Conservation (phyloP, 2,888 invertebrate species). For the Andrena marginata region DNA sequence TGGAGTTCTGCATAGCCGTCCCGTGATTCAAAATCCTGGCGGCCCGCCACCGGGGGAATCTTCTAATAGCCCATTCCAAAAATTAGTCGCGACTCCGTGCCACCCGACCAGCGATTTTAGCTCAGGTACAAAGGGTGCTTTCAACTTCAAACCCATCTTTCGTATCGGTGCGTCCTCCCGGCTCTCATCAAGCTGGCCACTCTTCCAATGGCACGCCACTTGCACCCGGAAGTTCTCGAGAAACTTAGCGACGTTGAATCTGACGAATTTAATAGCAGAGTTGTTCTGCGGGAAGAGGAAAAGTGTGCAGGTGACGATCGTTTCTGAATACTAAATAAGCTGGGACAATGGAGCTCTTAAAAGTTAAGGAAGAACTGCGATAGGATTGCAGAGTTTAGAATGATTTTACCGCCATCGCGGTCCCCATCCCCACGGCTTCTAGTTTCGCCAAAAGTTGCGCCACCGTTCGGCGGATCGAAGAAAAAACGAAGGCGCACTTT, state of each 20-base stretch:
- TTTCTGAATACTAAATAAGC: no score
- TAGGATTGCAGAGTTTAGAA: no score
- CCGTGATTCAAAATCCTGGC: slow-evolving; percentile 58
- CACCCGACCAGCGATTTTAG: slow-evolving; percentile 31
- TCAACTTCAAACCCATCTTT: slow-evolving; percentile 8
- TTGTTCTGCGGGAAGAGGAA: no score
- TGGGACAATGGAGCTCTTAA: no score
- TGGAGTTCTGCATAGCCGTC: slow-evolving; percentile 49
- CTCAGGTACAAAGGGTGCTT: slow-evolving; percentile 22
- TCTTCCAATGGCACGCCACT: background rate
- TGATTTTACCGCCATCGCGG: no score
- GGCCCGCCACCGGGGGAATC: slow-evolving; percentile 43
- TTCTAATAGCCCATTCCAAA: slow-evolving; percentile 50
- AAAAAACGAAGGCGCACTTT: slow-evolving; percentile 40
- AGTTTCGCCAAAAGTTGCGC: slow-evolving; percentile 3
- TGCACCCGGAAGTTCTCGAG: slow-evolving; percentile 4
- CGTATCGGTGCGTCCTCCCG: background rate
- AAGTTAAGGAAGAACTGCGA: no score
- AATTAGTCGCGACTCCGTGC: slow-evolving; percentile 31
- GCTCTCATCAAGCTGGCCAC: background rate
- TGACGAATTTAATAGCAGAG: no score
- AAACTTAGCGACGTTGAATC: no score
- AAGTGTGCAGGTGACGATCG: no score
- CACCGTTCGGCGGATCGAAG: slow-evolving; percentile 1
- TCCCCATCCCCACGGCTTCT: no score